Evolutionary conservation across 2,888 invertebrate genomes (phyloP).

Genomic region (Erebia aethiops): DNA sequence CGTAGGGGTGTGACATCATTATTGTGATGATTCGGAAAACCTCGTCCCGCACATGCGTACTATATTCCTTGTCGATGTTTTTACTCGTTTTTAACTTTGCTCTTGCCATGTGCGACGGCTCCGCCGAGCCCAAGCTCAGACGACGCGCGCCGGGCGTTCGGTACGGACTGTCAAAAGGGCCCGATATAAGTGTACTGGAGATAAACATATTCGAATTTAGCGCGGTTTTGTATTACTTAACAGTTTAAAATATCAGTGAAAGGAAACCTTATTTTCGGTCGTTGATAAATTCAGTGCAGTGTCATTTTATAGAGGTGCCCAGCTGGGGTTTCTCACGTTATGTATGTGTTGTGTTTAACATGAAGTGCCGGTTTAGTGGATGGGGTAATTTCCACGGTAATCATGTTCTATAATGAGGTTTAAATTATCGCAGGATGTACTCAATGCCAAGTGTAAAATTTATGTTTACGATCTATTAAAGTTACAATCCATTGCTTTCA

Average conservation of each 20-base stretch:
- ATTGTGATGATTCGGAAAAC: slow-evolving; percentile 62
- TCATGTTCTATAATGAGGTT: slow-evolving; percentile 55
- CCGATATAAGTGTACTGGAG: slow-evolving; percentile 33
- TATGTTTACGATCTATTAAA: neutral
- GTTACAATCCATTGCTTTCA: neutral
- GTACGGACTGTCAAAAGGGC: slow-evolving; percentile 56
- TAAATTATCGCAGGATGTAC: slow-evolving; percentile 51
- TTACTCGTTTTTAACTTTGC: slow-evolving; percentile 38
- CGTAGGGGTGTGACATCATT: slow-evolving; percentile 50
- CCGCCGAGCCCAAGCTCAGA: slow-evolving; percentile 39
- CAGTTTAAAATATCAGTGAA: neutral
- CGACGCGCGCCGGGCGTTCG: slow-evolving; percentile 64
- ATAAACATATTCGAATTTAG: slow-evolving; percentile 26
- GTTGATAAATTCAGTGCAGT: slow-evolving; percentile 6
- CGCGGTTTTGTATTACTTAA: slow-evolving; percentile 13
- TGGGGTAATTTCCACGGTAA: slow-evolving; percentile 59
- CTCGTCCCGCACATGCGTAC: slow-evolving; percentile 73
- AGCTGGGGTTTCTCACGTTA: neutral
- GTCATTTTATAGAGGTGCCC: neutral
- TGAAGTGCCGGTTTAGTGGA: slow-evolving; percentile 25
- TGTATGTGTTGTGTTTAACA: slow-evolving; percentile 14
- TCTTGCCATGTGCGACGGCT: slow-evolving; percentile 49
- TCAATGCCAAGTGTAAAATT: slow-evolving; percentile 63
- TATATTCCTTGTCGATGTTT: slow-evolving; percentile 58
- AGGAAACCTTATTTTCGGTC: neutral